Evolutionary conservation across 2,888 invertebrate species (phyloP).

Genomic region (Elysia crispata): DNA sequence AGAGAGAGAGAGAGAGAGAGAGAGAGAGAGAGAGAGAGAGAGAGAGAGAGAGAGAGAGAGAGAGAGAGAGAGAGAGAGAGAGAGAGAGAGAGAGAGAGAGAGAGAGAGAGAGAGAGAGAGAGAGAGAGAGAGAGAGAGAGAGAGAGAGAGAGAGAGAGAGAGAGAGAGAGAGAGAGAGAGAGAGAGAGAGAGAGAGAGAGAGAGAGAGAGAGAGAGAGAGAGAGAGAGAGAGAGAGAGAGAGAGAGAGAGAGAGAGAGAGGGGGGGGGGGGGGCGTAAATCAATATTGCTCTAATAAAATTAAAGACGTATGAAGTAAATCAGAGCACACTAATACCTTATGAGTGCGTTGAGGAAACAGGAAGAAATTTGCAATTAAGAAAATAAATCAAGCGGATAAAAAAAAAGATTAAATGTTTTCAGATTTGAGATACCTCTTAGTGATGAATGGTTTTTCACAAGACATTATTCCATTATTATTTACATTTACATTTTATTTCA

Average conservation of each 20-base stretch:
- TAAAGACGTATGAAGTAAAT: too few relatives aligned
- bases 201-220: background rate
- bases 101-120: background rate
- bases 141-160: slow-evolving; percentile 12
- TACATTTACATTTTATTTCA: too few relatives aligned
- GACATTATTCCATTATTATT: too few relatives aligned
- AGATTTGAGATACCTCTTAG: too few relatives aligned
- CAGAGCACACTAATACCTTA: too few relatives aligned
- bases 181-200: background rate
- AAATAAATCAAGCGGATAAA: too few relatives aligned
- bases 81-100: slow-evolving; percentile 26
- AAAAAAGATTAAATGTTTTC: too few relatives aligned
- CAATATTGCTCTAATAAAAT: too few relatives aligned
- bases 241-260: slow-evolving; percentile 41
- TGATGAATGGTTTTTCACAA: too few relatives aligned
- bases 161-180: slow-evolving; percentile 14
- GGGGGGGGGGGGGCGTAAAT: background rate
- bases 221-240: slow-evolving; percentile 29
- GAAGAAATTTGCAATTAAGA: too few relatives aligned
- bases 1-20: too few relatives aligned
- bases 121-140: slow-evolving; percentile 17
- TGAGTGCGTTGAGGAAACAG: too few relatives aligned
- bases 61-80: slow-evolving; percentile 26
- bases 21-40: slow-evolving; percentile 30
- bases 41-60: slow-evolving; percentile 12